Conservation (phyloP, 2,113 vertebrate genomes). For the Acrocephalus kingi region DNA sequence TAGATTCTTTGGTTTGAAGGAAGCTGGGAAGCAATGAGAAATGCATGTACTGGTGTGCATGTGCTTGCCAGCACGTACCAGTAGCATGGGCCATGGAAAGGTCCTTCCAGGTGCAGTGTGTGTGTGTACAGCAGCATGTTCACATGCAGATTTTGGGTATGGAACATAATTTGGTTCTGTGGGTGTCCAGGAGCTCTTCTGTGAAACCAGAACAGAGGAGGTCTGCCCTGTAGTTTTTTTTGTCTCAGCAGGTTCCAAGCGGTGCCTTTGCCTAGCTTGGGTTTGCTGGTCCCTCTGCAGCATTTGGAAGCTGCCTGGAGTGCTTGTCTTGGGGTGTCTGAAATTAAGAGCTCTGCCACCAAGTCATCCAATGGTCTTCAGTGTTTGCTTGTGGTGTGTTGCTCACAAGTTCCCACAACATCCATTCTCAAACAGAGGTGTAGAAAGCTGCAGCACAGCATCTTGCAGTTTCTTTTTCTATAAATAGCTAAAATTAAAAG, state of each 20-base stretch:
- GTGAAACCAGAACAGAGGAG: neutral
- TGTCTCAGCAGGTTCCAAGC: neutral
- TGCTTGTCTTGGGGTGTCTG: neutral
- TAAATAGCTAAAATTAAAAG: neutral
- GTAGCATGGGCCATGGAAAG: neutral
- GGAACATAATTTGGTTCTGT: neutral
- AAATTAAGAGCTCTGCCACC: neutral
- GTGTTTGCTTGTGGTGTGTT: neutral
- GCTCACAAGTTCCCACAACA: neutral
- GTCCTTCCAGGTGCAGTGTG: neutral
- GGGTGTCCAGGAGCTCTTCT: neutral
- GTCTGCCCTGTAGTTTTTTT: neutral
- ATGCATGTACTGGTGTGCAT: rapidly evolving
- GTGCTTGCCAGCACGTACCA: neutral
- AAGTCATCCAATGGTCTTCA: neutral
- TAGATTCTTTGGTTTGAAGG: neutral
- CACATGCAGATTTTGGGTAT: neutral
- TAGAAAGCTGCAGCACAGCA: neutral
- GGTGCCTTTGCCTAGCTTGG: neutral
- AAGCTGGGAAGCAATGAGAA: neutral
- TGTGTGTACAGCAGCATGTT: neutral
- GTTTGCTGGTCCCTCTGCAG: neutral
- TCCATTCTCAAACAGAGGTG: neutral
- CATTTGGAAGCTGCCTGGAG: neutral
- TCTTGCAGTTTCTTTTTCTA: neutral